These are phyloP conservation scores for Melanerpes aurifrons DNA, from an alignment of 2,113 vertebrate genomes.

Conservation along the genomic window DNA sequence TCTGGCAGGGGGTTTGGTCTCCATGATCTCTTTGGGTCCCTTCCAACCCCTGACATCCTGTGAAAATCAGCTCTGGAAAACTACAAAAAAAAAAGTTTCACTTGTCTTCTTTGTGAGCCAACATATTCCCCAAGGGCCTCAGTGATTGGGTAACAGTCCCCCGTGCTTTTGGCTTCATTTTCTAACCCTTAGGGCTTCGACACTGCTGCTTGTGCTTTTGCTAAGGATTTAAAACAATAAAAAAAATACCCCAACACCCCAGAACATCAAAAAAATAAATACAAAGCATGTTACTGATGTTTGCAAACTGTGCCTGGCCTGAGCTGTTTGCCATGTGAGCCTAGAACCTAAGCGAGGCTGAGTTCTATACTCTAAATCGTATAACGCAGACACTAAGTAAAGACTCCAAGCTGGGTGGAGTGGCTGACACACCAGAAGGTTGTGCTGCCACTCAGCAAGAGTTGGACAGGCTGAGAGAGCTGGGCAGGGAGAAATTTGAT, in stretches of 20 bases:
- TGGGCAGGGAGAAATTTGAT: too few species aligned
- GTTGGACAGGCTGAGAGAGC: too few species aligned
- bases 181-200: constrained; percentile 38
- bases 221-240: constrained; percentile 14
- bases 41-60: too few species aligned
- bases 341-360: background rate
- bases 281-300: background rate
- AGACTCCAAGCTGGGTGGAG: background rate
- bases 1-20: background rate
- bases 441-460: too few species aligned
- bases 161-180: background rate
- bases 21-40: too few species aligned
- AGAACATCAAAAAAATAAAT: constrained; percentile 20
- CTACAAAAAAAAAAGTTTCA: background rate
- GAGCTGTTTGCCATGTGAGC: background rate
- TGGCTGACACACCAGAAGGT: too few species aligned
- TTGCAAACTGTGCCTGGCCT: background rate
- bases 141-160: constrained; percentile 8
- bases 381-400: background rate
- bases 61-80: constrained; percentile 9
- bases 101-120: background rate
- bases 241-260: background rate
- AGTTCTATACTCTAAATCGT: background rate
- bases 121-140: background rate
- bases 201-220: background rate